phyloP scores from a whole-genome alignment of 2,888 invertebrate species.

The Tenthredo scrophulariae region DNA sequence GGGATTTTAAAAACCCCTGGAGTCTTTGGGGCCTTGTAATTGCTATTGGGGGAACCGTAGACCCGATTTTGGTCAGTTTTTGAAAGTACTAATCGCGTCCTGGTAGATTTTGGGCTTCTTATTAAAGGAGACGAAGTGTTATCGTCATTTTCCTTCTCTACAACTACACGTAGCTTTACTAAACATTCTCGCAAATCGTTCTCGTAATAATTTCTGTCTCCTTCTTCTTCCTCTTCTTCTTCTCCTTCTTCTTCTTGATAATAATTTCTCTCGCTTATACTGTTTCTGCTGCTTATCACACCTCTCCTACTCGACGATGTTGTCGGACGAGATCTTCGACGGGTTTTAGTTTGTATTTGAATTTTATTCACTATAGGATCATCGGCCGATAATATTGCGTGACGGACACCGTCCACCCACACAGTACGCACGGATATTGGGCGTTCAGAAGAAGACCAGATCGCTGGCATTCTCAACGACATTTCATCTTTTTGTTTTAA shows the following conservation, averaged over 20 bases:
- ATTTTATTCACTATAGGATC: constrained; percentile 78
- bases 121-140: not conserved
- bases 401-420: constrained; percentile 87
- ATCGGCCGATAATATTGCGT: constrained; percentile 84
- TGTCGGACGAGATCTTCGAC: constrained; percentile 17
- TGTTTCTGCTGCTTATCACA: not conserved
- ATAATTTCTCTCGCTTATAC: not conserved
- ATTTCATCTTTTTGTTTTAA: not conserved
- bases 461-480: constrained; percentile 76
- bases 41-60: not conserved
- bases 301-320: not conserved
- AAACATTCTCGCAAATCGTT: constrained; percentile 68
- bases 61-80: not conserved
- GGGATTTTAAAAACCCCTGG: not conserved
- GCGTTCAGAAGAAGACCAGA: constrained; percentile 82
- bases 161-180: constrained; percentile 69
- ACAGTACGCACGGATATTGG: constrained; percentile 81
- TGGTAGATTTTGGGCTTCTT: not conserved
- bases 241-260: not conserved
- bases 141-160: constrained; percentile 60
- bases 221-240: not conserved
- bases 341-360: not conserved
- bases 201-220: constrained; percentile 26
- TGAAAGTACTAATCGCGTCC: not conserved
- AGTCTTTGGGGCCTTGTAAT: not conserved